These are phyloP conservation scores for Tetramorium bicarinatum DNA, from an alignment of 2,888 invertebrate genomes.

Conservation along the genomic window DNA sequence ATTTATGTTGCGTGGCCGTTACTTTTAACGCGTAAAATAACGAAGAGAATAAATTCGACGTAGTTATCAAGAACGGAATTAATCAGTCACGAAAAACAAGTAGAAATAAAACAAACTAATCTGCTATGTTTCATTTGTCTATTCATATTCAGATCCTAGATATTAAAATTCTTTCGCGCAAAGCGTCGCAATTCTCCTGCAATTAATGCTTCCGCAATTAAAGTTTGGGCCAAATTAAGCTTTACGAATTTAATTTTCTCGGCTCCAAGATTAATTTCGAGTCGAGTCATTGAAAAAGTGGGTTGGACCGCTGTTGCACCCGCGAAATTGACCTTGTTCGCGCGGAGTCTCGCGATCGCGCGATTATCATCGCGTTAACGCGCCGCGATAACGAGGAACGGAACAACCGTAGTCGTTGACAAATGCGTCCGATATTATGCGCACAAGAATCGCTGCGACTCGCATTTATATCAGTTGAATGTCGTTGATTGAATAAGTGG, in stretches of 20 bases:
- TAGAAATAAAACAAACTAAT: background rate
- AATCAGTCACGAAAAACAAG: background rate
- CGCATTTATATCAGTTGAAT: slow-evolving; percentile 65
- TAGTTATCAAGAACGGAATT: background rate
- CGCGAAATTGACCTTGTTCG: slow-evolving; percentile 6
- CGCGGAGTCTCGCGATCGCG: background rate
- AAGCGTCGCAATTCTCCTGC: background rate
- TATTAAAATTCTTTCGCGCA: slow-evolving; percentile 28
- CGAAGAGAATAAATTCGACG: slow-evolving; percentile 4
- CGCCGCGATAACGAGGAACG: slow-evolving; percentile 19
- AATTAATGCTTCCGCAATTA: slow-evolving; percentile 15
- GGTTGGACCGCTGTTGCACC: background rate
- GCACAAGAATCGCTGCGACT: slow-evolving; percentile 30
- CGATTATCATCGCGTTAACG: slow-evolving; percentile 39
- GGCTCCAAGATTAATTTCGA: slow-evolving; percentile 22
- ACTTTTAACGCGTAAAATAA: background rate
- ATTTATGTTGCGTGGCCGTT: background rate
- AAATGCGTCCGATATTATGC: slow-evolving; percentile 30
- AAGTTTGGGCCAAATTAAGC: slow-evolving; percentile 17
- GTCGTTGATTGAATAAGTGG: slow-evolving; percentile 68
- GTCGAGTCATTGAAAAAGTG: slow-evolving; percentile 10
- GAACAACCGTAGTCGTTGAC: slow-evolving; percentile 27
- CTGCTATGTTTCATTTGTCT: background rate
- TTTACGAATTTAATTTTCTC: slow-evolving; percentile 36
- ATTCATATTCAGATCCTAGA: background rate